Evolutionary conservation across 2,113 vertebrate species (phyloP).

Genomic region (Neopipo cinnamomea): DNA sequence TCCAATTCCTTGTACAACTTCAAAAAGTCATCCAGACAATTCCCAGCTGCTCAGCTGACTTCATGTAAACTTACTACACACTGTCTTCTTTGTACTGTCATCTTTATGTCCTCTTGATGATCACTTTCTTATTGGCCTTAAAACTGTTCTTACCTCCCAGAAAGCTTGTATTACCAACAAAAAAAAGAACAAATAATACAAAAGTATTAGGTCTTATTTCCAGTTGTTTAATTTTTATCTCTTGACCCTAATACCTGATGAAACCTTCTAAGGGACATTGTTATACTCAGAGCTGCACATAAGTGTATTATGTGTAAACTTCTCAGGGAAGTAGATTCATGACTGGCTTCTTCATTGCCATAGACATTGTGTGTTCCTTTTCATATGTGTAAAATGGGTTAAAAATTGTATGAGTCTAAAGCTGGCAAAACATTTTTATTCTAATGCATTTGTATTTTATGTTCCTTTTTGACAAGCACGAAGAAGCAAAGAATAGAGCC

Average conservation of each 20-base stretch:
- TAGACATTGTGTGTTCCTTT: not conserved
- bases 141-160: not conserved
- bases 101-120: not conserved
- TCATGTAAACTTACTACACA: not conserved
- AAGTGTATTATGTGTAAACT: not conserved
- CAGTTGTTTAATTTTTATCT: not conserved
- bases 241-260: not conserved
- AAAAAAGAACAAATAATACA: not conserved
- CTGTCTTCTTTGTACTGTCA: not conserved
- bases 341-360: not conserved
- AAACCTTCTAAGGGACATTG: not conserved
- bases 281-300: not conserved
- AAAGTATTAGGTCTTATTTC: not conserved
- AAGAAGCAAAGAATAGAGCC: not conserved
- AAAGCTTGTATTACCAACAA: not conserved
- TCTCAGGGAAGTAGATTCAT: not conserved
- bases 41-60: not conserved
- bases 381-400: not conserved
- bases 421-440: not conserved
- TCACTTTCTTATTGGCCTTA: not conserved
- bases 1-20: not conserved
- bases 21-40: not conserved
- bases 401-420: not conserved
- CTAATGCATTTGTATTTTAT: not conserved
- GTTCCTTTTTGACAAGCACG: not conserved